Evolutionary conservation across 2,888 invertebrate species (phyloP).

Genomic region (Anagyrus pseudococci): DNA sequence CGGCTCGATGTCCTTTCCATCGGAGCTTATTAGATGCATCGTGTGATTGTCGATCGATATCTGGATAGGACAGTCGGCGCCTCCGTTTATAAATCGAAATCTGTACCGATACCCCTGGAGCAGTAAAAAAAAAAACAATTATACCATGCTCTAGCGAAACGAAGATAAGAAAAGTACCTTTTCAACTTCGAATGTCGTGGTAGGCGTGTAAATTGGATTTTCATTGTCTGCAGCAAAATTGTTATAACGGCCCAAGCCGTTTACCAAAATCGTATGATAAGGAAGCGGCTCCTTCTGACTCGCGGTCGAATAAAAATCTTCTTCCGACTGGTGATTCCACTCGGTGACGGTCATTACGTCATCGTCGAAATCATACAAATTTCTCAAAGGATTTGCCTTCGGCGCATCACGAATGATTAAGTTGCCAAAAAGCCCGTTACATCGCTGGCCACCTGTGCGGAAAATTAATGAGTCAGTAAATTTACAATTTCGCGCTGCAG

Average conservation of each 20-base stretch:
- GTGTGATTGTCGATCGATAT: slow-evolving; percentile 84
- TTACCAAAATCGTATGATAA: slow-evolving; percentile 84
- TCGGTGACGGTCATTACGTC: slow-evolving; percentile 81
- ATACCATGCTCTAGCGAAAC: background rate
- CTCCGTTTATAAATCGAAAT: slow-evolving; percentile 83
- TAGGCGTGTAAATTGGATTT: slow-evolving; percentile 64
- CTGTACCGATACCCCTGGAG: slow-evolving; percentile 67
- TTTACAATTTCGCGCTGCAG: too few relatives aligned
- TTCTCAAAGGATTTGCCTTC: too few relatives aligned
- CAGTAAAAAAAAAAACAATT: background rate
- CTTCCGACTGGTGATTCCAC: slow-evolving; percentile 78
- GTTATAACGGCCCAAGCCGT: slow-evolving; percentile 75
- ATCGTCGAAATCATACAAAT: slow-evolving; percentile 84
- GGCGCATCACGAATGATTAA: too few relatives aligned
- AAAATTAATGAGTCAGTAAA: too few relatives aligned
- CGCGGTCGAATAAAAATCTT: slow-evolving; percentile 78
- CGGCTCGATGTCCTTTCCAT: slow-evolving; percentile 80
- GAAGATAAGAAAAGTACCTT: slow-evolving; percentile 62
- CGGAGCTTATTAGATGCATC: slow-evolving; percentile 76
- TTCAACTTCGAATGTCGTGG: slow-evolving; percentile 71
- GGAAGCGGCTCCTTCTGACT: slow-evolving; percentile 83
- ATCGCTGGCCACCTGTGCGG: too few relatives aligned
- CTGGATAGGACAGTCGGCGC: slow-evolving; percentile 87
- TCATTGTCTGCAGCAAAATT: slow-evolving; percentile 47
- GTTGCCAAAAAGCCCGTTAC: too few relatives aligned